Conservation (phyloP, 2,113 vertebrate genomes). For the Chionis minor region DNA sequence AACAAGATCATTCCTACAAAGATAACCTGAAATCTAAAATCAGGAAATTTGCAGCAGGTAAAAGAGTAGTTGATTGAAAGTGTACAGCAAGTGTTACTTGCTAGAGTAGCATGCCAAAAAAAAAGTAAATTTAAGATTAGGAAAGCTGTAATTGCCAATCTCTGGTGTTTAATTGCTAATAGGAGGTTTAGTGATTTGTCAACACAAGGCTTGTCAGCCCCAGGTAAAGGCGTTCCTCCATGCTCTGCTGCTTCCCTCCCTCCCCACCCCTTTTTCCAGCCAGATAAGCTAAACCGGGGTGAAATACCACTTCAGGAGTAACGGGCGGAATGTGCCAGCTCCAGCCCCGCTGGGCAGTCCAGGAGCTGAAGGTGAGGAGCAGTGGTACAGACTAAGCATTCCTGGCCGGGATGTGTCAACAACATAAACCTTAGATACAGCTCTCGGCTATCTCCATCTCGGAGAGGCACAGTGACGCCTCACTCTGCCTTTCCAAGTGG, state of each 20-base stretch:
- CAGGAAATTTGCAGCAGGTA: not conserved
- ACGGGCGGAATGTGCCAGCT: not conserved
- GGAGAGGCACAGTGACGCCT: fast-evolving
- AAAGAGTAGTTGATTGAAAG: not conserved
- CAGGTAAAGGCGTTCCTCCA: not conserved
- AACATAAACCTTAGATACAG: not conserved
- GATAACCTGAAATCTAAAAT: too few species aligned
- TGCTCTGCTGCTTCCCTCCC: not conserved
- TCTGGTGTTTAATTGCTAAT: not conserved
- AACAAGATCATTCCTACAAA: not conserved
- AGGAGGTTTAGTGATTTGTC: not conserved
- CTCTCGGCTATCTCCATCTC: fast-evolving
- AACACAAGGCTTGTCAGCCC: not conserved
- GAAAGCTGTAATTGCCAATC: too few species aligned
- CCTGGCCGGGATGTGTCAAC: not conserved
- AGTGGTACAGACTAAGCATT: too few species aligned
- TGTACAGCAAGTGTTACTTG: not conserved
- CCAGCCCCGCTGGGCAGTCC: fast-evolving
- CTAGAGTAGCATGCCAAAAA: fast-evolving
- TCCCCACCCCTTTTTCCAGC: fast-evolving
- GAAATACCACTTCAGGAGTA: fast-evolving
- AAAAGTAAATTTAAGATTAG: too few species aligned
- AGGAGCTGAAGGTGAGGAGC: fast-evolving
- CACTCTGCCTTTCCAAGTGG: not conserved
- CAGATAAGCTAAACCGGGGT: not conserved